Evolutionary conservation across 2,113 vertebrate genomes (phyloP), one percentile per base, ranked within the genome.

Genomic region (Pampusana beccarii): DNA sequence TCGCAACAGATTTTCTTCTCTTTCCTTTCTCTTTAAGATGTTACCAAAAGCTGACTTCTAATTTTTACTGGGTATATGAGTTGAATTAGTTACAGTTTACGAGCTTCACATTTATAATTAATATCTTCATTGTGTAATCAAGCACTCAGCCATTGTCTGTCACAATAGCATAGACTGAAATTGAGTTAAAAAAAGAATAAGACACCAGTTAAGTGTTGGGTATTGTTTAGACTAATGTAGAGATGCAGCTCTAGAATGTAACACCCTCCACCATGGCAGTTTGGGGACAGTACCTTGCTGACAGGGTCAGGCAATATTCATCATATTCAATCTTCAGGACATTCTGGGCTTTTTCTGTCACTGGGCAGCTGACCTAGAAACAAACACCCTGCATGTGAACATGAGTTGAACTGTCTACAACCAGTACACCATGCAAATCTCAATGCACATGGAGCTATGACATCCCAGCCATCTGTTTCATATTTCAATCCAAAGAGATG

Each of bases 361-460:
- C 93, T 9, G 99, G 98, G 91, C 99, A 98, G 96, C 98, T 99
- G 95, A 99, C 98, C 99, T 99, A 96, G 46, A 96, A 97, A 83
- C 14, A 97, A 84, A 95, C 25, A 31, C 44, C 50, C 57, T 50
- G 73, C 94, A 88, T 80, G 31, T n/a, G 34, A 28, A 80, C 20
- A 23, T 69, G 54, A 91, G 46, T 95, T 72, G 91, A 84, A 44
- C 46, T 77, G 44, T 80, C 40, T 74, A 6, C 17, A 74, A 31
- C 16, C 26, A 51, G 25, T 74, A 86, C 10, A 61, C 19, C 8
- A 12, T 16, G 26, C 23, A 44, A 46, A 16, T 91, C 42, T 69
- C 28, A 42, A 4, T 54, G 44, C 19, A 29, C 57, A 29, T 20
- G 17, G 42, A 65, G 40, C 4, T 65, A 1, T 69, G 46, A 92